Conservation (phyloP, 2,113 vertebrate genomes). For the Percina caprodes region DNA sequence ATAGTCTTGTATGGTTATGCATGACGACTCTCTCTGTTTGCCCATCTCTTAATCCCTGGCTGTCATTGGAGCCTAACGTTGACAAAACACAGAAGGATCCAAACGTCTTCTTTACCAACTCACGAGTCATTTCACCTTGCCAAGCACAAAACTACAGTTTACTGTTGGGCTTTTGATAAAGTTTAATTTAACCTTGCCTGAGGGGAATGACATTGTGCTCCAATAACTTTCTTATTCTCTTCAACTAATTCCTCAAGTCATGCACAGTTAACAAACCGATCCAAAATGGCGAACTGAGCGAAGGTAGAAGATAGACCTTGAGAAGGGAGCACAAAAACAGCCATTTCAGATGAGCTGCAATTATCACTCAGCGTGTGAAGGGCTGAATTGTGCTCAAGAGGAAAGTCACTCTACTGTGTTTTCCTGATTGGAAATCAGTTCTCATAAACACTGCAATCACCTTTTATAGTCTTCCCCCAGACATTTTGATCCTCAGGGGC, state of each 20-base stretch:
- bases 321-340: conserved; percentile 48
- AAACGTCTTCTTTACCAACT: conserved; percentile 21
- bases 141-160: conserved; percentile 48
- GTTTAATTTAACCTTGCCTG: conserved; percentile 63
- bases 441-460: conserved; percentile 77
- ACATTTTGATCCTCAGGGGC: conserved; percentile 66
- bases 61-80: neutral
- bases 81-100: conserved; percentile 20
- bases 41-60: neutral
- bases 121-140: conserved; percentile 53
- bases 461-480: conserved; percentile 72
- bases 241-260: conserved; percentile 48
- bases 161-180: conserved; percentile 58
- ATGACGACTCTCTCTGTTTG: neutral
- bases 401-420: conserved; percentile 67
- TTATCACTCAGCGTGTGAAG: conserved; percentile 65
- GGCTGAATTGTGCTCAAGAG: conserved; percentile 72
- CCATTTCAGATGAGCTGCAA: conserved; percentile 69
- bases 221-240: conserved; percentile 53
- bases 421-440: conserved; percentile 77
- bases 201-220: conserved; percentile 55
- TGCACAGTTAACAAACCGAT: conserved; percentile 40
- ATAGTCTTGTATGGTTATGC: conserved; percentile 1
- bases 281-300: conserved; percentile 16
- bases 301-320: conserved; percentile 34